These are phyloP conservation scores for Pipra filicauda DNA, from an alignment of 2,113 vertebrate species.

Conservation along the genomic window DNA sequence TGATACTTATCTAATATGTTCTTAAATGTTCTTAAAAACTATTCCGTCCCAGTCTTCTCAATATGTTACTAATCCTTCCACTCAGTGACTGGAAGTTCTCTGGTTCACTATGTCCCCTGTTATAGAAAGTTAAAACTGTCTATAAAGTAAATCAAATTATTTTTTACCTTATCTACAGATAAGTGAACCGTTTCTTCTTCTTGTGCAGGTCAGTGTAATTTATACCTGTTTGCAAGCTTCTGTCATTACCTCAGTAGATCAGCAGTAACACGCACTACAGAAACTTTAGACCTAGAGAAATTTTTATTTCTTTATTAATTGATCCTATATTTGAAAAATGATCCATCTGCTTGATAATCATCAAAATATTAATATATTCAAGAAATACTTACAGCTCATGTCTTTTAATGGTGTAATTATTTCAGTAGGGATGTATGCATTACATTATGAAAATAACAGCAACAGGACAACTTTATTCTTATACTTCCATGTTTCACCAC, in stretches of 20 bases:
- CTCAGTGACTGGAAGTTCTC: background rate
- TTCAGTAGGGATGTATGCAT: background rate
- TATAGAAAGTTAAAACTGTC: background rate
- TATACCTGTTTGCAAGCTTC: background rate
- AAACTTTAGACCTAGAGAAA: background rate
- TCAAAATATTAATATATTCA: background rate
- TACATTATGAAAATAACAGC: background rate
- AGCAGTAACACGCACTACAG: background rate
- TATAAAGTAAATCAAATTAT: background rate
- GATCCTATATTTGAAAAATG: background rate
- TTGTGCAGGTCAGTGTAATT: background rate
- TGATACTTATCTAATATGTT: background rate
- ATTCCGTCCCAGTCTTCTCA: background rate
- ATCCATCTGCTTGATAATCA: background rate
- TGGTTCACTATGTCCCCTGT: background rate
- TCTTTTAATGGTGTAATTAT: background rate
- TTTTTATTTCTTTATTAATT: background rate
- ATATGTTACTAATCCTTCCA: background rate
- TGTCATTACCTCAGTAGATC: background rate
- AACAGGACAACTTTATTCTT: background rate
- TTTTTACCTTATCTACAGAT: background rate
- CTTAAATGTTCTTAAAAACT: background rate
- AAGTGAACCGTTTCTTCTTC: background rate
- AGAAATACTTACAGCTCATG: background rate
- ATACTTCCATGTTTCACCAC: background rate